A percentile compares a stretch with the other conserved stretches of the same genome.
Evolutionary conservation across 2,113 vertebrate species (phyloP).

Genomic region (Ceyx margarethae): DNA sequence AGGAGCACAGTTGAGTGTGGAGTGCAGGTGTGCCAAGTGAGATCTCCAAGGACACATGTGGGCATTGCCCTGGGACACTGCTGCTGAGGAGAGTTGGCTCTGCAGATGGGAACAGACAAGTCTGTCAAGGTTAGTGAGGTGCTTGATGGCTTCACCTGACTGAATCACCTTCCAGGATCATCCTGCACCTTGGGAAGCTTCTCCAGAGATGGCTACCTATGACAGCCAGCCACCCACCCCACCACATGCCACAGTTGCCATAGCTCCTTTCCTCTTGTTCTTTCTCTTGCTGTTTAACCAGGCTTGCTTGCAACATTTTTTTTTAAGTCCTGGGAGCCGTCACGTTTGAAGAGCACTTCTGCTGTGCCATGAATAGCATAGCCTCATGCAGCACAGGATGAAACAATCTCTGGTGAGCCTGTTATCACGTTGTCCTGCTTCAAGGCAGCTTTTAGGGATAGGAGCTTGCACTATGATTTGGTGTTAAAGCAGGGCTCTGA

Average conservation of each 20-base stretch:
- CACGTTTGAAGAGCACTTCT: not conserved
- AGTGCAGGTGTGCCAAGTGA: rapidly evolving
- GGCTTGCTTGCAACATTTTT: not conserved
- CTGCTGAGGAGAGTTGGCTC: not conserved
- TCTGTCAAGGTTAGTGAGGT: not conserved
- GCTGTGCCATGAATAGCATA: not conserved
- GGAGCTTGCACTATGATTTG: not conserved
- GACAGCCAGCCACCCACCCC: not conserved
- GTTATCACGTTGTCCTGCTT: not conserved
- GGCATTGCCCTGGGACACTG: rapidly evolving
- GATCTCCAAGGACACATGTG: not conserved
- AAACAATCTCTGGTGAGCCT: not conserved
- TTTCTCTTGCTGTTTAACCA: not conserved
- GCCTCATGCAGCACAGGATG: not conserved
- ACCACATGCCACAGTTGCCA: rapidly evolving
- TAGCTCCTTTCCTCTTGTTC: not conserved
- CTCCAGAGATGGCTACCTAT: not conserved
- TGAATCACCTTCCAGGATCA: not conserved
- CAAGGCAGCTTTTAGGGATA: not conserved
- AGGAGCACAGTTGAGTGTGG: not conserved
- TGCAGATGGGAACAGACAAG: not conserved
- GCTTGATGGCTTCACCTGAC: not conserved
- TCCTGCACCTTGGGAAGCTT: not conserved
- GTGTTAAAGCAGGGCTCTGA: not conserved
- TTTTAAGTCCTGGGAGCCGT: not conserved